Evolutionary conservation across 1,140 invertebrate species (phyloP), one percentile per base, ranked within the genome.

Genomic region (Brachionus angularis): DNA sequence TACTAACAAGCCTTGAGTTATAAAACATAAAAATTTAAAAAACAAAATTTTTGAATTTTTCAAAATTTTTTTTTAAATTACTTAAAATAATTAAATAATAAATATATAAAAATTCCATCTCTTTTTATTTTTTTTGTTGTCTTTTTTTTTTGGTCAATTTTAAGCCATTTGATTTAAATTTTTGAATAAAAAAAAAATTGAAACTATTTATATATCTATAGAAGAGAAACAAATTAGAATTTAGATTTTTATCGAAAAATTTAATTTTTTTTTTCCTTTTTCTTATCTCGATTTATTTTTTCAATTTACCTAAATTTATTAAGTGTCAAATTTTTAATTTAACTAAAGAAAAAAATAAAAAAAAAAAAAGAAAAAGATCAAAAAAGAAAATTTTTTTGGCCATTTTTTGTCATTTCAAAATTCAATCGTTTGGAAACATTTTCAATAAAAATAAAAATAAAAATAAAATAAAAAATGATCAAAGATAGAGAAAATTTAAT

Each of bases 181-280:
- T 52, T 27, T 52, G 49, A 52, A 27, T 27, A 52, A 52, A 52
- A 23, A 52, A 52, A 52, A 29, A 52, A 29, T 52, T 52, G 31
- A 29, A 23, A 52, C 49, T n/a, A n/a, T n/a, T n/a, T n/a, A n/a
- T n/a, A n/a, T n/a, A n/a, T n/a, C n/a, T n/a, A n/a, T n/a, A n/a
- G n/a, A n/a, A n/a, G 3, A 27, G 49, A 27, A 29, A 23, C 31
- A 52, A 52, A 27, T 27, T 52, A 14, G 25, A 27, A 52, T 52
- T 52, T 14, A 52, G 31, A 52, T n/a, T n/a, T n/a, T n/a, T n/a
- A n/a, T 52, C 27, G 31, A 27, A 52, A n/a, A 27, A 12, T 52
- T 29, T 14, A 10, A 25, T 52, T 52, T 52, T 25, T 52, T 52
- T 29, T 25, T 52, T 21, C 23, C n/a, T 52, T 16, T 52, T 52